These are phyloP conservation scores for Clusia tigrina DNA, from an alignment of 2,888 invertebrate species.

Conservation along the genomic window DNA sequence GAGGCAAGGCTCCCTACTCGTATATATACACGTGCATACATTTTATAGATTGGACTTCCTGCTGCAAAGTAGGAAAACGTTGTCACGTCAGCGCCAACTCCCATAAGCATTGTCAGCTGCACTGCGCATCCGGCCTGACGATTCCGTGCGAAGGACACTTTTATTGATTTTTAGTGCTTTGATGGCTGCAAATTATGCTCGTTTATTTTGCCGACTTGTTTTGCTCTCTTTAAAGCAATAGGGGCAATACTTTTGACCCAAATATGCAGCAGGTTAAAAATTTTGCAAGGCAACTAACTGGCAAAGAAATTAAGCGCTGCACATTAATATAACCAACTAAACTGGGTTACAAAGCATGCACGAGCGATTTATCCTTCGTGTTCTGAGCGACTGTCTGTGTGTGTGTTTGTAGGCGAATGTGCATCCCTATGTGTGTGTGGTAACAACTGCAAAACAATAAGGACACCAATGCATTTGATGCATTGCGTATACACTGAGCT, in stretches of 20 bases:
- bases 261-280: background rate
- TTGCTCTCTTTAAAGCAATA: background rate
- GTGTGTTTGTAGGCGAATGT: background rate
- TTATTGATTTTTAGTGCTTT: too few relatives aligned
- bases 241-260: conserved; percentile 8
- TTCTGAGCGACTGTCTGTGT: background rate
- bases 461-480: background rate
- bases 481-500: background rate
- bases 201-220: background rate
- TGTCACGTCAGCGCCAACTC: too few relatives aligned
- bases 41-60: too few relatives aligned
- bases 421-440: conserved; percentile 3
- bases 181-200: too few relatives aligned
- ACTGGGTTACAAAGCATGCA: conserved; percentile 11
- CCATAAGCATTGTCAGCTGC: too few relatives aligned
- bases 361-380: background rate
- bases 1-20: too few relatives aligned
- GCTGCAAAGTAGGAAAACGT: too few relatives aligned
- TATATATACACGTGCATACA: too few relatives aligned
- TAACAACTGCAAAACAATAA: conserved; percentile 3
- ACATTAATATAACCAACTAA: conserved; percentile 10
- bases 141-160: too few relatives aligned
- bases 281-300: conserved; percentile 10
- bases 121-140: too few relatives aligned
- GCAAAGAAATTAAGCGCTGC: conserved; percentile 16